Percentiles rank a stretch among this genome's conserved stretches.
phyloP scores from a whole-genome alignment of 2,113 vertebrate genomes.

The Epinephelus fuscoguttatus region DNA sequence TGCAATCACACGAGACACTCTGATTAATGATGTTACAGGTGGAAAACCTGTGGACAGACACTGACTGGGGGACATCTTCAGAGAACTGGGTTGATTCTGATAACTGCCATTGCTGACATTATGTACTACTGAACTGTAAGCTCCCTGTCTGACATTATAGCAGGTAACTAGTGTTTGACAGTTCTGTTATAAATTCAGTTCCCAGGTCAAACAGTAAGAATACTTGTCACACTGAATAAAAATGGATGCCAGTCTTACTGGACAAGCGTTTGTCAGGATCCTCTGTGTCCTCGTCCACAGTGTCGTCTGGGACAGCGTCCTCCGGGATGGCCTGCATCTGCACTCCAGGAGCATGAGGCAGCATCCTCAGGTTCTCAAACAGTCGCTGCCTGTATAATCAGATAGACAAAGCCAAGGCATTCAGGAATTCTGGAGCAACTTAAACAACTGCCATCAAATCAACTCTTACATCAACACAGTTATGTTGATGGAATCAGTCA shows the following conservation, averaged over 20 bases:
- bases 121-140: too few species aligned
- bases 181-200: too few species aligned
- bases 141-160: too few species aligned
- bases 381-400: slow-evolving; percentile 88
- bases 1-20: slow-evolving; percentile 60
- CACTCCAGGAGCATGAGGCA: slow-evolving; percentile 94
- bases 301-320: slow-evolving; percentile 91
- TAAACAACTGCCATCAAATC: not conserved
- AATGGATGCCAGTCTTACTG: slow-evolving; percentile 83
- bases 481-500: too few species aligned
- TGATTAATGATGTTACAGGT: not conserved
- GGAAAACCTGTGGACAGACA: too few species aligned
- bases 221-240: not conserved
- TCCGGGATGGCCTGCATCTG: slow-evolving; percentile 96
- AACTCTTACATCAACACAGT: not conserved
- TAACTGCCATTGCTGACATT: too few species aligned
- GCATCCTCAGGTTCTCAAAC: slow-evolving; percentile 96
- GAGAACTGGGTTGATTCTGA: not conserved
- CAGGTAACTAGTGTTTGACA: too few species aligned
- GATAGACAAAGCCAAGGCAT: not conserved
- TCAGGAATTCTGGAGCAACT: not conserved
- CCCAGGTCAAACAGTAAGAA: too few species aligned
- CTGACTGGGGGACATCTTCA: not conserved
- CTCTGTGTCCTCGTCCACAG: slow-evolving; percentile 92
- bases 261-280: slow-evolving; percentile 95